Evolutionary conservation across 2,113 vertebrate species (phyloP).

Genomic region (Pomatostomus ruficeps): DNA sequence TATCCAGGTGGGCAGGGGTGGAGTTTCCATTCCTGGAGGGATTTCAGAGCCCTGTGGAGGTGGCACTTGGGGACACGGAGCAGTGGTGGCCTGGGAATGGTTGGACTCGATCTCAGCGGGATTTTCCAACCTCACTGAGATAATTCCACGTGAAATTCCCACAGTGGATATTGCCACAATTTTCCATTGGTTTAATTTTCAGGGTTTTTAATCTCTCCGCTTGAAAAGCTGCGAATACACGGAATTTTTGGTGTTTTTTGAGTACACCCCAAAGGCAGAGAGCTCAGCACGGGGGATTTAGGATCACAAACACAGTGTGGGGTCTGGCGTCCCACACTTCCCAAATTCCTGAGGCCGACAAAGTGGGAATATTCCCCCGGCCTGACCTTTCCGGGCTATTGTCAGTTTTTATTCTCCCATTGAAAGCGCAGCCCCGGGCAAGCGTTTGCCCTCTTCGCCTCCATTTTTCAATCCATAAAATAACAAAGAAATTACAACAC

Average conservation of each 20-base stretch:
- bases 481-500: not conserved
- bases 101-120: not conserved
- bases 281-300: not conserved
- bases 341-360: not conserved
- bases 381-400: not conserved
- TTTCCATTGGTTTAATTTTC: not conserved
- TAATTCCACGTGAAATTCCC: not conserved
- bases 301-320: accelerated
- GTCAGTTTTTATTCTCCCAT: not conserved
- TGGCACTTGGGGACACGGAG: not conserved
- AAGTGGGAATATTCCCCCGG: not conserved
- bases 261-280: not conserved
- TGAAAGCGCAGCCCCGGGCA: not conserved
- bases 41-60: not conserved
- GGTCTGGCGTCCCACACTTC: accelerated
- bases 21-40: not conserved
- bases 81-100: not conserved
- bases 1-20: not conserved
- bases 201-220: not conserved
- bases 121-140: not conserved
- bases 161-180: accelerated
- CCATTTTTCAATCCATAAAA: not conserved
- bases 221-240: accelerated
- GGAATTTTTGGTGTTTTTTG: not conserved
- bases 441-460: not conserved